A percentile compares a stretch with the other conserved stretches of the same genome.
Evolutionary conservation across 2,888 invertebrate genomes (phyloP).

Genomic region (Leptinotarsa haldemani): DNA sequence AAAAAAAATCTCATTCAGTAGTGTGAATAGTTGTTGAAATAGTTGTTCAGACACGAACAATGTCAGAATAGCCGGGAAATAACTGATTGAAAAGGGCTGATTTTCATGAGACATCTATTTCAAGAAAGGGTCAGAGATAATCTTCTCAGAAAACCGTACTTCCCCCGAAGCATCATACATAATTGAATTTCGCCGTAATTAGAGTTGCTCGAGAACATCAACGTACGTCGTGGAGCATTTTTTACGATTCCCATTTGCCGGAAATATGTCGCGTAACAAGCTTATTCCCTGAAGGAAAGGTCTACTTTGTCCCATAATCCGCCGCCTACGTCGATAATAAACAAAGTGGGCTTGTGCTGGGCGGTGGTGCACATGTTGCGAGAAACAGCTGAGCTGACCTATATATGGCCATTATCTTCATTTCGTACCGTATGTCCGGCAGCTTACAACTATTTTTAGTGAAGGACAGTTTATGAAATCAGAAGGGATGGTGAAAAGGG

Average conservation of each 20-base stretch:
- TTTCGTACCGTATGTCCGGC: neutral
- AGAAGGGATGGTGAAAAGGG: too few species aligned
- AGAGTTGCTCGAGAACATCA: neutral
- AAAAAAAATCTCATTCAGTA: too few species aligned
- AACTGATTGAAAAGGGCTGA: too few species aligned
- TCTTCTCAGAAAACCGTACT: too few species aligned
- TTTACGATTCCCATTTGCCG: neutral
- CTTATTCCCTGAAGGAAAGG: neutral
- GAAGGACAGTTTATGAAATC: too few species aligned
- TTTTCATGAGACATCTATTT: too few species aligned
- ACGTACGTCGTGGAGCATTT: neutral
- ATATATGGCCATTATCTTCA: conserved; percentile 2
- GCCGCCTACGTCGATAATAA: conserved; percentile 7
- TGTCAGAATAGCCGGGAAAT: too few species aligned
- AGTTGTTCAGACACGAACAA: too few species aligned
- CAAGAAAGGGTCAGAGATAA: too few species aligned
- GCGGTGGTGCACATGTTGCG: conserved; percentile 2
- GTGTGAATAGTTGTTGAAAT: too few species aligned
- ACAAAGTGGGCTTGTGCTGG: conserved; percentile 5
- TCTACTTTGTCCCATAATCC: neutral
- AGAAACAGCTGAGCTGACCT: conserved; percentile 8
- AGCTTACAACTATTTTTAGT: neutral
- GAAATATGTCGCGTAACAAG: neutral
- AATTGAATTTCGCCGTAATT: too few species aligned
- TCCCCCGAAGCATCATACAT: too few species aligned